A percentile compares a stretch with the other conserved stretches of the same genome.
Conservation (phyloP, 2,888 invertebrate genomes). For the Tetragonula carbonaria region DNA sequence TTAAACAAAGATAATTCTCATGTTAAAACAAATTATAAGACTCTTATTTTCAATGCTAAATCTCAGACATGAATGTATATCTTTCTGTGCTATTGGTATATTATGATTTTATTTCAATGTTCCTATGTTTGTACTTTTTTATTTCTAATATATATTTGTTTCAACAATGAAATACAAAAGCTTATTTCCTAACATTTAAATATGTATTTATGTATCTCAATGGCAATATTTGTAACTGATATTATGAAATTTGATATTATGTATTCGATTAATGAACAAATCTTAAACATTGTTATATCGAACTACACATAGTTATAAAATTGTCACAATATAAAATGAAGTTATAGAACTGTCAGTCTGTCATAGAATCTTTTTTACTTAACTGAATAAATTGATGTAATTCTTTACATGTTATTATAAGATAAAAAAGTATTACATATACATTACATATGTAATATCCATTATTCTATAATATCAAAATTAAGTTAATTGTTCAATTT, state of each 20-base stretch:
- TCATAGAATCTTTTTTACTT: conserved; percentile 30
- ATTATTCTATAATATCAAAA: not conserved
- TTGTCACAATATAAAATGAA: conserved; percentile 32
- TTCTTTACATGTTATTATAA: conserved; percentile 41
- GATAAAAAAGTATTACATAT: conserved; percentile 35
- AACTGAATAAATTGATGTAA: conserved; percentile 32
- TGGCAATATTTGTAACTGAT: conserved; percentile 16
- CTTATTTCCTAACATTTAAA: not conserved
- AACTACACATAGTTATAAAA: conserved; percentile 19
- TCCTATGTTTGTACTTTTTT: not conserved
- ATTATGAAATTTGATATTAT: conserved; percentile 23
- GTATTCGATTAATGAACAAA: conserved; percentile 8
- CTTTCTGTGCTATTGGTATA: not conserved
- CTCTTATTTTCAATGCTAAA: conserved; percentile 23
- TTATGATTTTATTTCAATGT: not conserved
- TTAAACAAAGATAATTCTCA: not conserved
- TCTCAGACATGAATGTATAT: conserved; percentile 39
- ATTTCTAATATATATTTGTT: not conserved
- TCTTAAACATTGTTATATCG: conserved; percentile 33
- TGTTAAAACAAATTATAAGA: not conserved
- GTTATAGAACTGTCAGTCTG: conserved; percentile 34
- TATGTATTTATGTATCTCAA: not conserved
- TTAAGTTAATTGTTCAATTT: not conserved
- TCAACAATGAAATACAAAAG: not conserved
- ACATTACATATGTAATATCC: conserved; percentile 29